phyloP scores from a whole-genome alignment of 2,113 vertebrate genomes.

The Microtus richardsoni region DNA sequence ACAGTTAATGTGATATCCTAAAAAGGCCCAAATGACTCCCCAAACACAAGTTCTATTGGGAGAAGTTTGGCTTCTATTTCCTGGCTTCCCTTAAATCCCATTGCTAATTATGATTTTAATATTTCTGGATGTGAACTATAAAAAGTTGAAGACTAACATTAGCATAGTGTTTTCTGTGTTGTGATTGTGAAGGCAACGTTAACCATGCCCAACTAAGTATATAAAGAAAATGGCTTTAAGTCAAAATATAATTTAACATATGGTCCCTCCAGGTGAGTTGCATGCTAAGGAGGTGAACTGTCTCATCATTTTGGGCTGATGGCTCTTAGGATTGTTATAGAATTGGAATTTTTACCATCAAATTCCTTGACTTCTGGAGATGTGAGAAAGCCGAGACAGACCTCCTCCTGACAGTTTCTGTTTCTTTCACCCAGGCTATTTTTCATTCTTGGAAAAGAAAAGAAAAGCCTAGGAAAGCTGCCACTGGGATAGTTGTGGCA shows the following conservation, averaged over 20 bases:
- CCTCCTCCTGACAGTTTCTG: neutral
- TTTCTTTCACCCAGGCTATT: neutral
- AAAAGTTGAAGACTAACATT: neutral
- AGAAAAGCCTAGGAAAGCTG: neutral
- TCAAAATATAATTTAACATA: constrained; percentile 30
- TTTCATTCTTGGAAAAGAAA: constrained; percentile 41
- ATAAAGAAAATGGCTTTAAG: neutral
- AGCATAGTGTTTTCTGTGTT: constrained; percentile 27
- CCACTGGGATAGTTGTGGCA: neutral
- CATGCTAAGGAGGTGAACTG: neutral
- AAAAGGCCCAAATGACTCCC: constrained; percentile 4
- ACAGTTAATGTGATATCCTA: constrained; percentile 16
- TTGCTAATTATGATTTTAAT: constrained; percentile 30
- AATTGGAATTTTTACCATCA: constrained; percentile 19
- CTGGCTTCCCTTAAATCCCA: constrained; percentile 36
- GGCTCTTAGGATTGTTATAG: neutral
- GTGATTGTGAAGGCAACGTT: neutral
- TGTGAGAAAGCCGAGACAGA: neutral
- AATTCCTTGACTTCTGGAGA: neutral
- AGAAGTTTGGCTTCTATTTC: constrained; percentile 4
- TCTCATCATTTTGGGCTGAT: neutral
- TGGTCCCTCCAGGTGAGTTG: neutral
- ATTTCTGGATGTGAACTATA: constrained; percentile 35
- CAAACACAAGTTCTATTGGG: neutral
- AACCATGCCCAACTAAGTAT: constrained; percentile 32